Conservation (phyloP, 2,888 invertebrate species). For the Esperia sulphurella region DNA sequence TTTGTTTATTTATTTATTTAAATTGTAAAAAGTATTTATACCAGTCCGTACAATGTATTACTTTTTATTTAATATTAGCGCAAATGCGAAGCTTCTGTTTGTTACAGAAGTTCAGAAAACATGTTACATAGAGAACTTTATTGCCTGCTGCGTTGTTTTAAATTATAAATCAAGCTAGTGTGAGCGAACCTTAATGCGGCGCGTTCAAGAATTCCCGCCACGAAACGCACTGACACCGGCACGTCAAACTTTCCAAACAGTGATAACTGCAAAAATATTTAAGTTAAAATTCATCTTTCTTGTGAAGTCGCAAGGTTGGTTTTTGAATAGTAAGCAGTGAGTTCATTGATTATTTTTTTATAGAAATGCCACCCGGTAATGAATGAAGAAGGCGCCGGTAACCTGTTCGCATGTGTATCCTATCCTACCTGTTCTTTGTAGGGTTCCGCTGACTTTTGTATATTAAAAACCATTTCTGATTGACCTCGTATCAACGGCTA, state of each 20-base stretch:
- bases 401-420: conserved; percentile 29
- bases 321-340: conserved; percentile 7
- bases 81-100: too few species aligned
- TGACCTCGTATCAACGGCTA: too few species aligned
- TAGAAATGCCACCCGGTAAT: conserved; percentile 38
- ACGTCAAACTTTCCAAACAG: background rate
- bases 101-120: too few species aligned
- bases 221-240: background rate
- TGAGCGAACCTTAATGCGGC: background rate
- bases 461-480: too few species aligned
- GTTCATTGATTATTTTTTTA: conserved; percentile 35
- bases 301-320: accelerated
- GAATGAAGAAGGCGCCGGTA: conserved; percentile 54
- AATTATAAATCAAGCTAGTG: too few species aligned
- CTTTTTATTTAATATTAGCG: too few species aligned
- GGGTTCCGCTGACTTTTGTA: conserved; percentile 3
- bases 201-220: background rate
- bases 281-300: conserved; percentile 2
- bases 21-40: too few species aligned
- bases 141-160: too few species aligned
- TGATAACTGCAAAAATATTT: background rate
- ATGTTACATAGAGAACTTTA: too few species aligned
- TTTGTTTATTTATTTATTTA: too few species aligned
- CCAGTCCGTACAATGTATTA: too few species aligned
- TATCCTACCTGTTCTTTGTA: conserved; percentile 13